phyloP scores from a whole-genome alignment of 2,797 vertebrate genomes.

The Syngnathus acus region DNA sequence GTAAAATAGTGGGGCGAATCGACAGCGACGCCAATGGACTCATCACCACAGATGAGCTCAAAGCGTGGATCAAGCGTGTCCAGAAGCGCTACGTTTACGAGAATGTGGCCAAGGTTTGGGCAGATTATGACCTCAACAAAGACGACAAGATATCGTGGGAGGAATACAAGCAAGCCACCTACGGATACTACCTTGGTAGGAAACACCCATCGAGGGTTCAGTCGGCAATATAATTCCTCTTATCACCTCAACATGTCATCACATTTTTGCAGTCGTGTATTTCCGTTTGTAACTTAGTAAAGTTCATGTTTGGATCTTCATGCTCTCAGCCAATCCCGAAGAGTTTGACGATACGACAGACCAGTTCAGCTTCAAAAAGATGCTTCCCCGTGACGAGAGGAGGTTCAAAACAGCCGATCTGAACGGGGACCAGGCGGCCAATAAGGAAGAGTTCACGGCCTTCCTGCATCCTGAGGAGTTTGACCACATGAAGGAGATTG shows the following conservation, averaged over 20 bases:
- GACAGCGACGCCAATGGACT: conserved; percentile 79
- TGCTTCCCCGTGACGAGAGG: conserved; percentile 93
- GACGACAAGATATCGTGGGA: conserved; percentile 95
- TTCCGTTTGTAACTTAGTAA: too few relatives aligned
- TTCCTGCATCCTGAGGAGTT: conserved; percentile 98
- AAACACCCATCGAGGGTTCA: not conserved
- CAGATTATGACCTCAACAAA: conserved; percentile 92
- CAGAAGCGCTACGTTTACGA: conserved; percentile 97
- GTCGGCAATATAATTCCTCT: not conserved
- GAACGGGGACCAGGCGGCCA: conserved; percentile 77
- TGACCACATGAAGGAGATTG: conserved; percentile 94
- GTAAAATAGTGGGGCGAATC: conserved; percentile 91
- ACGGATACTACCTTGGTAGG: conserved; percentile 91
- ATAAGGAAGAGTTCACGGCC: conserved; percentile 89
- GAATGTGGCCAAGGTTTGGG: conserved; percentile 95
- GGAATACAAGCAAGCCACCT: conserved; percentile 94
- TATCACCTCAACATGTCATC: not conserved
- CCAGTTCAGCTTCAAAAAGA: conserved; percentile 94
- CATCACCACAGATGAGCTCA: conserved; percentile 84
- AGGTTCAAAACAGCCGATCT: conserved; percentile 85
- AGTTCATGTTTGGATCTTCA: not conserved
- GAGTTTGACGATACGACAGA: conserved; percentile 87
- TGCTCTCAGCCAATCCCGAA: conserved; percentile 78
- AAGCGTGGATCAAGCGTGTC: conserved; percentile 91
- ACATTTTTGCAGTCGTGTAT: not conserved